Base-by-base conservation (phyloP, 2,113 vertebrate species). In the Chaetorhynchus papuensis region DNA sequence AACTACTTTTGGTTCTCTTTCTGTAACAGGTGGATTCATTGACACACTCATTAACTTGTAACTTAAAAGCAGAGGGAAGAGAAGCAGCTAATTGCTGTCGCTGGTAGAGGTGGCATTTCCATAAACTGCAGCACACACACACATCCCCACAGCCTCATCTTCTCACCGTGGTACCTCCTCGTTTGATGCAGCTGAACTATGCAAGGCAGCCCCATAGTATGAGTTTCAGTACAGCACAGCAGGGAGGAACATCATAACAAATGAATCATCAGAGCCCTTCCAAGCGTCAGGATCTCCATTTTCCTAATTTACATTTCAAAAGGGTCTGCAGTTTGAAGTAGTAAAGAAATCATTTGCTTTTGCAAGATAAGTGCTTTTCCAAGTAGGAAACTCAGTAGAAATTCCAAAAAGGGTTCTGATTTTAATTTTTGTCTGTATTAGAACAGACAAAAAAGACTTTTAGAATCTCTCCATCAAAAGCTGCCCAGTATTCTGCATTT, bases 291-390 rank as follows among this genome's bases (percentile, higher is more conserved):
- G 87, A 95, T 74, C 87, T 95, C 96, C 86, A 72, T 92, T 94
- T 91, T 83, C 83, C 68, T 61, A 56, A 97, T 98, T 97, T 97
- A 82, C 97, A 98, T 97, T 97, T 98, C 96, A 97, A 97, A 97
- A 93, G 89, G 57, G 53, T 84, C 79, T 94, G 68, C 64, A 81
- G 91, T 85, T 70, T 83, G 79, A 95, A 93, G 90, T 37, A 81
- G 84, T 94, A 97, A 96, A 96, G 93, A 97, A 97, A 96, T 96
- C 42, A 94, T 97, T 98, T 96, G 74, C 96, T 96, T 93, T 96
- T 96, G 79, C 95, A 87, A 94, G 92, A 90, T 95, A 97, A 98
- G 96, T 96, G 92, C 81, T 96, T 94, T 93, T 93, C 91, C 79
- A 76, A 95, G 93, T 56, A 96, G 90, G 69, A 97, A 97, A 90